phyloP scores from a whole-genome alignment of 2,113 vertebrate genomes.

The Scomber japonicus region DNA sequence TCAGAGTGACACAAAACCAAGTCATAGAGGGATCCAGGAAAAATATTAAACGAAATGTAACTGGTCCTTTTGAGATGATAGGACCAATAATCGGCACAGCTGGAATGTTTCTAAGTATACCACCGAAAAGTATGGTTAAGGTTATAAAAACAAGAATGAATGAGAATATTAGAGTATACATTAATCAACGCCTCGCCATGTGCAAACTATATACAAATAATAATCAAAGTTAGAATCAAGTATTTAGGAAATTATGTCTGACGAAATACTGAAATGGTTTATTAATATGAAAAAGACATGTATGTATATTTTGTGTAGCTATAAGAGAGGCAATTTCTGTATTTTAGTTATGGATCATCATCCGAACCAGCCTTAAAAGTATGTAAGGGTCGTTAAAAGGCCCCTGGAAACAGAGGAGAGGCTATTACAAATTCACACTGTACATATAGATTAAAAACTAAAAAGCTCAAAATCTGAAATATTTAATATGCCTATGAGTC shows the following conservation, averaged over 20 bases:
- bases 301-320: no score
- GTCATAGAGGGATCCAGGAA: constrained; percentile 12
- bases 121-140: neutral
- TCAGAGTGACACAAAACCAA: constrained; percentile 18
- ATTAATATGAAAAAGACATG: no score
- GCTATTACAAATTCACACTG: neutral
- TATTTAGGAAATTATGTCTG: no score
- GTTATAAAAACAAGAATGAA: neutral
- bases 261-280: no score
- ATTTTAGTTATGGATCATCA: neutral
- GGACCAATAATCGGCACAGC: neutral
- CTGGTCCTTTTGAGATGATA: neutral
- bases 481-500: neutral
- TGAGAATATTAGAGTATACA: no score
- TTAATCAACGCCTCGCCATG: neutral
- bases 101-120: neutral
- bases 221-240: no score
- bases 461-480: neutral
- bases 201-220: neutral
- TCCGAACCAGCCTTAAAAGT: neutral
- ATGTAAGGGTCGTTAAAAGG: neutral
- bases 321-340: neutral
- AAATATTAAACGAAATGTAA: neutral
- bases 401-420: neutral
- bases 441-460: neutral